phyloP scores from a whole-genome alignment of 2,113 vertebrate genomes.

The Madoqua kirkii region DNA sequence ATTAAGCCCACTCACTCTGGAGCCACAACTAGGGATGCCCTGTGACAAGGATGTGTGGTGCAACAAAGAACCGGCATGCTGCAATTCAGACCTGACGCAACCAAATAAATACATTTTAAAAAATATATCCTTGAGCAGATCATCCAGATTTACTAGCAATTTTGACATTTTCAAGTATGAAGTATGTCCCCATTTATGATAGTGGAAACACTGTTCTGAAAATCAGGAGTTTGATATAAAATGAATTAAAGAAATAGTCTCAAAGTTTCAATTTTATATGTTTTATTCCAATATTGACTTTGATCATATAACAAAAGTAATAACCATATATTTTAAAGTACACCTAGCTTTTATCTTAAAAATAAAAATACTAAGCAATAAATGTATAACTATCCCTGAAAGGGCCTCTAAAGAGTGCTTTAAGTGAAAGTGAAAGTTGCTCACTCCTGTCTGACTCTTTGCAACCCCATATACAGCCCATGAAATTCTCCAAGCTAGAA shows the following conservation, averaged over 20 bases:
- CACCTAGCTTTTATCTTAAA: not conserved
- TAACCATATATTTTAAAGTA: not conserved
- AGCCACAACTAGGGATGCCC: not conserved
- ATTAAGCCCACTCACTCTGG: not conserved
- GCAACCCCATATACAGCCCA: not conserved
- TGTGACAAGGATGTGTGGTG: not conserved
- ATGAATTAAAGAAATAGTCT: not conserved
- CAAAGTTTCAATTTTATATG: not conserved
- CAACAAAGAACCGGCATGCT: not conserved
- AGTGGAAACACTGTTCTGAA: not conserved
- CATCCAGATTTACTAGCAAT: not conserved
- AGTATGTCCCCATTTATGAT: not conserved
- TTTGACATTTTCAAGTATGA: not conserved
- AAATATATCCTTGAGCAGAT: not conserved
- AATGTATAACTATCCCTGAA: not conserved
- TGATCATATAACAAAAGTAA: not conserved
- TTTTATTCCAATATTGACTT: not conserved
- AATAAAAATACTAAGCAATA: not conserved
- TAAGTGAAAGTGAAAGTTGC: not conserved
- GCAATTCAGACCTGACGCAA: not conserved
- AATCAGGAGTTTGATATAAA: not conserved
- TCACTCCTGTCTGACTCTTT: no score
- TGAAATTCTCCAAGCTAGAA: not conserved
- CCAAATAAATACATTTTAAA: not conserved
- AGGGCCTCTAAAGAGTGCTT: not conserved